A percentile compares a stretch with the other conserved stretches of the same genome.
Conservation (phyloP, 1,140 invertebrate genomes). For the Melipona quadrifasciata region DNA sequence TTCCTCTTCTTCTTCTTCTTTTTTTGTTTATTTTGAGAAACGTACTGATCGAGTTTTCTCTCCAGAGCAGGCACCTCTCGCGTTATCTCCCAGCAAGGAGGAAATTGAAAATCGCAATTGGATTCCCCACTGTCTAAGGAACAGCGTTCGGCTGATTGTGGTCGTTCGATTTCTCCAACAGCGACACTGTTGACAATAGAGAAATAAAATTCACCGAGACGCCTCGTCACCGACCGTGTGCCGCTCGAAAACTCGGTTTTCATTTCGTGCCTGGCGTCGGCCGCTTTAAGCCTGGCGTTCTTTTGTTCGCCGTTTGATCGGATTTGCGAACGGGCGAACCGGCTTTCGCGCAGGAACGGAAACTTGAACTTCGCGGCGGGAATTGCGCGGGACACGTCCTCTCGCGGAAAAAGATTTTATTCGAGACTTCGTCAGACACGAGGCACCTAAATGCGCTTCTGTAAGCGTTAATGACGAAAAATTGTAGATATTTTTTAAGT, state of each 20-base stretch:
- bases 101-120: neutral
- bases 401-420: neutral
- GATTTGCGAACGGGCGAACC: conserved; percentile 5
- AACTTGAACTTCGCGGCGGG: neutral
- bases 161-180: neutral
- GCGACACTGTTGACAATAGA: neutral
- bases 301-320: conserved; percentile 16
- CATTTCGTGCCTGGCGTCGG: neutral
- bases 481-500: too few species aligned
- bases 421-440: neutral
- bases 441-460: neutral
- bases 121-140: neutral
- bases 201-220: conserved; percentile 25
- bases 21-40: neutral
- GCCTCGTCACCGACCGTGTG: neutral
- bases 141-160: too few species aligned
- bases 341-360: neutral
- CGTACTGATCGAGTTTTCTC: neutral
- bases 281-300: too few species aligned
- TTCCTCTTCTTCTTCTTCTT: too few species aligned
- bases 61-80: too few species aligned
- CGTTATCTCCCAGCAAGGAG: neutral
- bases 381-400: neutral
- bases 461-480: too few species aligned
- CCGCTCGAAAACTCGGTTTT: neutral